Base-by-base conservation (phyloP, 30 jellyfish, hydroid and myxozoan genomes). In the Aurelia coerulea region DNA sequence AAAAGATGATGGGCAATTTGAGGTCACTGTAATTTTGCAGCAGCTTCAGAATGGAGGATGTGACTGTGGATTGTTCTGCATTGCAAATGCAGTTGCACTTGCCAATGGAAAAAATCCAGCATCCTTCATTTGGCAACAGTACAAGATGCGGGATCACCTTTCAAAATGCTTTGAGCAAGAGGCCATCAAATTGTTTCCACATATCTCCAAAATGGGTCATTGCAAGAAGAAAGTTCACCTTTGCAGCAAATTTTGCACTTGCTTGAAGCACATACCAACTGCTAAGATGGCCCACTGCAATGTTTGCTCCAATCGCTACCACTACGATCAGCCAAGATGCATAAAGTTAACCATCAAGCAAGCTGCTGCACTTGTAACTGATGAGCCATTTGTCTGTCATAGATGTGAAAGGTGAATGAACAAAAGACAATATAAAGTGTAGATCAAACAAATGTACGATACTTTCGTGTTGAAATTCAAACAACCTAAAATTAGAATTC, bases 61-160 rank as follows among this genome's bases (percentile, higher is more conserved):
- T 18, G 89, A 79, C 80, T 79, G 89, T 79, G 89, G 89, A 59
- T 31, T 65, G 78, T 79, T 4, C 41, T 59, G 80, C 70, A 79
- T 79, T 35, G 89, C 89, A 59, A 79, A 79, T 41, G 80, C 89
- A n/a, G 68, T 65, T 41, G 87, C 87, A 33, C 63, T 76, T 33
- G 87, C 79, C 50, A 77, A 35, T 63, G 78, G 65, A 60, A 29
- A 58, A 16, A 59, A 65, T 64, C 90, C 81, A 23, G 12, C 65
- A 33, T 63, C 70, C 66, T 18, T 79, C n/a, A 31, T 62, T 5
- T 79, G 90, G 90, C 29, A 54, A 12, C 90, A 79, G 58, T 19
- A 64, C 63, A 66, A 65, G 32, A 79, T 79, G 90, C 49, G 90
- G 18, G 49, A 65, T 34, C 90, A 79, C 65, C 80, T 79, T 63